A percentile compares a stretch with the other conserved stretches of the same genome.
phyloP scores from a whole-genome alignment of 1,140 invertebrate genomes.

The Macrostomum lignano region DNA sequence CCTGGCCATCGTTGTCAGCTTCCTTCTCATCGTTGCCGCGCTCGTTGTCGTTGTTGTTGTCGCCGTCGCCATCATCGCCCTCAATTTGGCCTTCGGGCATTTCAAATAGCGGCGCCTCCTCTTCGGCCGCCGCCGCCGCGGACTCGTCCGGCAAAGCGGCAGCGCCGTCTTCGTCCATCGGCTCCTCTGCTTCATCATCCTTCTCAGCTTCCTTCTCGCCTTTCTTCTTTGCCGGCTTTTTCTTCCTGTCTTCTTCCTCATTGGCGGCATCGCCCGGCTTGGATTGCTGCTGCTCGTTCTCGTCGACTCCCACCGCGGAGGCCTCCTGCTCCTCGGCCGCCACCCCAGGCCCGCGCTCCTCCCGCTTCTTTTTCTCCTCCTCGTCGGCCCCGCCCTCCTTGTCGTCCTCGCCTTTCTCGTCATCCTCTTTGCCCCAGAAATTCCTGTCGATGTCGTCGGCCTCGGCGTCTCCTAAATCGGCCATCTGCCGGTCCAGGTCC shows the following conservation, averaged over 20 bases:
- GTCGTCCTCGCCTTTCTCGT: conserved; percentile 37
- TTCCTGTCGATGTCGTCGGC: conserved; percentile 39
- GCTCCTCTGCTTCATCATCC: conserved; percentile 27
- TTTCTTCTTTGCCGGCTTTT: conserved; percentile 31
- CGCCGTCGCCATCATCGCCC: conserved; percentile 31
- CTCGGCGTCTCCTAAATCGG: conserved; percentile 46
- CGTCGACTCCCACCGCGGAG: conserved; percentile 40
- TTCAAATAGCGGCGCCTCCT: conserved; percentile 6
- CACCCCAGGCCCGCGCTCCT: conserved; percentile 41
- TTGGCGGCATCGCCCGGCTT: conserved; percentile 46
- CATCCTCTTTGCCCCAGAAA: conserved; percentile 45
- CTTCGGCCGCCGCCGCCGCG: conserved; percentile 6
- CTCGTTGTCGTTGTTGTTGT: conserved; percentile 35
- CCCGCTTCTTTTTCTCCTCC: conserved; percentile 14
- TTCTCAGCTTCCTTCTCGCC: conserved; percentile 15
- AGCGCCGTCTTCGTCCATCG: conserved; percentile 41
- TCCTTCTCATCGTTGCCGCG: conserved; percentile 1
- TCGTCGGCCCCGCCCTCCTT: conserved; percentile 33
- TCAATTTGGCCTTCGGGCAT: conserved; percentile 7
- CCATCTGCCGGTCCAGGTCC: conserved; percentile 67
- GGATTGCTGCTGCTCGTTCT: conserved; percentile 33
- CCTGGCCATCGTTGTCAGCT: conserved; percentile 8
- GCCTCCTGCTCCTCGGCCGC: conserved; percentile 62
- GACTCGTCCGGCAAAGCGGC: not conserved
- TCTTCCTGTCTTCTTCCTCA: conserved; percentile 37